Evolutionary conservation across 1,140 invertebrate species (phyloP), one percentile per base, ranked within the genome.

Genomic region (Tyrophagus putrescentiae): DNA sequence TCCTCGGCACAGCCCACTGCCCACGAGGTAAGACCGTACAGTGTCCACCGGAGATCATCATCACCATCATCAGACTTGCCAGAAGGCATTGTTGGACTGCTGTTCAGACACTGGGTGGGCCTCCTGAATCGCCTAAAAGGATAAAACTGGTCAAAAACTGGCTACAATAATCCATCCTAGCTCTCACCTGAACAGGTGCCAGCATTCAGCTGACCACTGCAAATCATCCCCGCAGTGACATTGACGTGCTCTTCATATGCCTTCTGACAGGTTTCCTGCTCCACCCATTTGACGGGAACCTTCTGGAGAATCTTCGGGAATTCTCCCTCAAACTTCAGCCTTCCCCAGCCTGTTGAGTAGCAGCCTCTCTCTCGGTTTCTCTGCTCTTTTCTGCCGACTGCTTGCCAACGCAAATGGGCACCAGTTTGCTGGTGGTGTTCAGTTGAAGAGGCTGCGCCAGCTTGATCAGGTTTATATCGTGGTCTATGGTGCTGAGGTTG

Each of bases 101-200:
- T 16, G 29, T 57, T 25, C 31, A 57, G 23, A 27, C 56, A 57
- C 31, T 57, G 56, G 28, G 25, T 57, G 56, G 56, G 3, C 56
- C 56, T 28, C 56, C 56, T 28, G 56, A 57, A 57, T 57, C 56
- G n/a, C n/a, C n/a, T n/a, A n/a, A n/a, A n/a, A n/a, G n/a, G n/a
- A n/a, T n/a, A n/a, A n/a, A n/a, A n/a, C n/a, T n/a, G n/a, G n/a
- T n/a, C n/a, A n/a, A n/a, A n/a, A n/a, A n/a, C n/a, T n/a, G n/a
- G n/a, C n/a, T n/a, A n/a, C n/a, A n/a, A n/a, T n/a, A n/a, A n/a
- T n/a, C n/a, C n/a, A n/a, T n/a, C n/a, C n/a, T n/a, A n/a, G n/a
- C n/a, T n/a, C n/a, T n/a, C n/a, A 21, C 56, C 56, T 41, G 27
- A 27, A 57, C 56, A 57, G 6, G 36, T 41, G n/a, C 56, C 56